Conservation (phyloP, 2,113 vertebrate species). For the Prinia subflava region DNA sequence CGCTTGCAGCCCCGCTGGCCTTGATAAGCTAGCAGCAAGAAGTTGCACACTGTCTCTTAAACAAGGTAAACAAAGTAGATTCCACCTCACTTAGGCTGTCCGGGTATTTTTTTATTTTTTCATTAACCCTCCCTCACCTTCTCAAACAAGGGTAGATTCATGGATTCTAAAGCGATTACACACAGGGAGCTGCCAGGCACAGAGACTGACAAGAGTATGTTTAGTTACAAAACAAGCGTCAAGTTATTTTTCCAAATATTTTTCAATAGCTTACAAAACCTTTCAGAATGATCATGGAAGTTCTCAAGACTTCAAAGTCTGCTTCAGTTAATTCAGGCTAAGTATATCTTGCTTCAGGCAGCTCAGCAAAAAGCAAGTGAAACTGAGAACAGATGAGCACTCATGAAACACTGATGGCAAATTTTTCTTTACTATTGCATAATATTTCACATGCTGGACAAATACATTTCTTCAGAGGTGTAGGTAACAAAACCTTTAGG, state of each 20-base stretch:
- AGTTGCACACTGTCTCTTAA: neutral
- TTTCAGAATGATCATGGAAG: neutral
- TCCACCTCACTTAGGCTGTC: neutral
- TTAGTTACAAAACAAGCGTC: neutral
- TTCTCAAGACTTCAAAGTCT: constrained; percentile 15
- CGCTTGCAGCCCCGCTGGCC: neutral
- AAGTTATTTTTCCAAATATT: neutral
- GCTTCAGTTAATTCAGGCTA: neutral
- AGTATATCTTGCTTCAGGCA: neutral
- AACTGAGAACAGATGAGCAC: neutral
- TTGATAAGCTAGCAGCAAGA: neutral
- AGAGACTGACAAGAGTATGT: neutral
- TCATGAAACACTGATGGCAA: neutral
- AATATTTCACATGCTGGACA: neutral
- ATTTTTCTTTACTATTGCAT: neutral
- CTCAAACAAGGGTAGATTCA: neutral
- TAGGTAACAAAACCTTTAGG: neutral
- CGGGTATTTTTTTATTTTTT: neutral
- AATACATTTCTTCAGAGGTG: neutral
- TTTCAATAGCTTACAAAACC: neutral
- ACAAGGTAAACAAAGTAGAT: neutral
- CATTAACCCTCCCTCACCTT: neutral
- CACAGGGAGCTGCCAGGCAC: neutral
- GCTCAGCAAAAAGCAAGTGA: neutral
- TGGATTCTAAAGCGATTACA: rapidly evolving